Evolutionary conservation across 2,888 invertebrate genomes (phyloP).

Genomic region (Scaptomyza cyrtandrae): DNA sequence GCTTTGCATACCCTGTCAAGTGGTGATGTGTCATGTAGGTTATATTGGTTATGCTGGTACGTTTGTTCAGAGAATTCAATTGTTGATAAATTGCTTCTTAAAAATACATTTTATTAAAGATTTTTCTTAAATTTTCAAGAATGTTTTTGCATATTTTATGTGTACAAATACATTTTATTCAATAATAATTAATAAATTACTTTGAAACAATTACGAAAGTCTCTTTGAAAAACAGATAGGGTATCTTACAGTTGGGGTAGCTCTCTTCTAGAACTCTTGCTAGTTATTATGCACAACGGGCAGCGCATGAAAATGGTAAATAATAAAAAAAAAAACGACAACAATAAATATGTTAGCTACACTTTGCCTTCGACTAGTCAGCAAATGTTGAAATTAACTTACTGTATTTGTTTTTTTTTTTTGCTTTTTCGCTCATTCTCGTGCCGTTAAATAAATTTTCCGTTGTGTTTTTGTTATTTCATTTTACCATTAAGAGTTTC

Average conservation of each 20-base stretch:
- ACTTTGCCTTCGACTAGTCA: conserved; percentile 42
- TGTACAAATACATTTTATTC: too few relatives aligned
- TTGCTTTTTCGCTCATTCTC: conserved; percentile 10
- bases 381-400: conserved; percentile 70
- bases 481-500: conserved; percentile 5
- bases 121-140: too few relatives aligned
- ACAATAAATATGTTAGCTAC: conserved; percentile 34
- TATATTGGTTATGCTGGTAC: not conserved
- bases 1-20: conserved; percentile 45
- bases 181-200: too few relatives aligned
- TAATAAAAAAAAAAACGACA: conserved; percentile 10
- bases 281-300: conserved; percentile 66
- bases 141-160: too few relatives aligned
- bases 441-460: conserved; percentile 59
- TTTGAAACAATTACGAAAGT: too few relatives aligned
- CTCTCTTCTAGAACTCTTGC: not conserved
- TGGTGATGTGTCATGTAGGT: not conserved
- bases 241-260: not conserved
- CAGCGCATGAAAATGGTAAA: conserved; percentile 49
- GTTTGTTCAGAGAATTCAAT: too few relatives aligned
- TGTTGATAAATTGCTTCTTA: too few relatives aligned
- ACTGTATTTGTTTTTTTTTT: conserved; percentile 41
- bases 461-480: conserved; percentile 24
- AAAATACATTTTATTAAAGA: too few relatives aligned
- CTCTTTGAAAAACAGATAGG: not conserved